These are phyloP conservation scores for Montipora capricornis DNA, from an alignment of 64 coral and sea anemone species.

Conservation along the genomic window DNA sequence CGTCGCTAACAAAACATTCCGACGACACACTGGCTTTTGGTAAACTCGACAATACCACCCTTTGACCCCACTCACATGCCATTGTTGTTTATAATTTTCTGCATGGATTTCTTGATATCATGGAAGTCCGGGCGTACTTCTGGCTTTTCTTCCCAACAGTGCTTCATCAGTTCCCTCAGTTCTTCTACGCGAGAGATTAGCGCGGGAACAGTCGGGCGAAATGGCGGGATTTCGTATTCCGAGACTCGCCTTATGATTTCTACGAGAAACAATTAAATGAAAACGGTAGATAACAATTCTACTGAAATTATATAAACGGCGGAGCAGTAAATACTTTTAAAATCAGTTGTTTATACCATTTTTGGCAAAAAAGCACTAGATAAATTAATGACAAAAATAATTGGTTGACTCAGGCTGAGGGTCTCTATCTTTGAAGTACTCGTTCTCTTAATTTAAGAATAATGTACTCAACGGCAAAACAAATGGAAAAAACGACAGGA, in stretches of 20 bases:
- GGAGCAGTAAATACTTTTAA: neutral
- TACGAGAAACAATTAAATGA: neutral
- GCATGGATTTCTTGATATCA: slow-evolving; percentile 95
- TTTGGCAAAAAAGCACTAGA: too few relatives aligned
- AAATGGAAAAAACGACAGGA: too few relatives aligned
- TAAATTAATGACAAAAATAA: too few relatives aligned
- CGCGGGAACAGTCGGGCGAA: slow-evolving; percentile 83
- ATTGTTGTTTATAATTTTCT: slow-evolving; percentile 90
- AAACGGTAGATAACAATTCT: neutral
- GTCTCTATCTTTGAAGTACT: too few relatives aligned
- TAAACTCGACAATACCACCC: too few relatives aligned
- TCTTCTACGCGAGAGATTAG: slow-evolving; percentile 89
- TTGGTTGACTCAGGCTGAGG: too few relatives aligned
- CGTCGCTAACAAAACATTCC: too few relatives aligned
- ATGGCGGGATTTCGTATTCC: slow-evolving; percentile 78
- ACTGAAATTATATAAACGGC: neutral
- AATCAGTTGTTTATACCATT: neutral
- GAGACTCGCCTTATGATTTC: slow-evolving; percentile 80
- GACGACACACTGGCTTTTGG: too few relatives aligned
- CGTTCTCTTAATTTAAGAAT: too few relatives aligned
- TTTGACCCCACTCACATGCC: slow-evolving; percentile 83
- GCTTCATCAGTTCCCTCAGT: slow-evolving; percentile 91
- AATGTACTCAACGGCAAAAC: too few relatives aligned
- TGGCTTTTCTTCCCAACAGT: slow-evolving; percentile 85
- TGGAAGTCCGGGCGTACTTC: slow-evolving; percentile 84